A percentile compares a stretch with the other conserved stretches of the same genome.
Conservation (phyloP, 2,888 invertebrate species). For the Galeruca laticollis region DNA sequence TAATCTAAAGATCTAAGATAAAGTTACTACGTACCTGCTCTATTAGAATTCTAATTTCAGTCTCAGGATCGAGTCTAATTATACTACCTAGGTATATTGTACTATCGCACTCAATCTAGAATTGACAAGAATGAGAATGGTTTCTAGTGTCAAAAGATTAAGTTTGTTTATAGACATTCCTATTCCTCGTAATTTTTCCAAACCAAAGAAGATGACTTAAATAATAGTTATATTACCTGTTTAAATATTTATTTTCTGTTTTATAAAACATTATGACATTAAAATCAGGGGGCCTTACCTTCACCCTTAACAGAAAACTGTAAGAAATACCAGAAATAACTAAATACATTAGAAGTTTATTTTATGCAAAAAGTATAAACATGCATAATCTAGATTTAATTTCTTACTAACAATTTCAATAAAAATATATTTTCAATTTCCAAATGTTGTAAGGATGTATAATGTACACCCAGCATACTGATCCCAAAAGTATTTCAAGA, state of each 20-base stretch:
- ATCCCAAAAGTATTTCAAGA: constrained; percentile 23
- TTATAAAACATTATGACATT: neutral
- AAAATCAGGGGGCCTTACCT: neutral
- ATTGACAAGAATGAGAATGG: too few relatives aligned
- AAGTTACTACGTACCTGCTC: too few relatives aligned
- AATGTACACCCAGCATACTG: neutral
- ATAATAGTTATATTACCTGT: neutral
- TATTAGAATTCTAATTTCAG: too few relatives aligned
- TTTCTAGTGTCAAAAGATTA: too few relatives aligned
- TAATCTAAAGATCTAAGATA: too few relatives aligned
- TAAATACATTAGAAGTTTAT: constrained; percentile 4
- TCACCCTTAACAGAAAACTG: neutral
- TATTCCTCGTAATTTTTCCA: neutral
- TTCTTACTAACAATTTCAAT: neutral
- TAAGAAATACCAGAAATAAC: constrained; percentile 1
- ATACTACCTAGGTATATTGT: too few relatives aligned
- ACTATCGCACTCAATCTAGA: too few relatives aligned
- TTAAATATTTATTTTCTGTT: constrained; percentile 3
- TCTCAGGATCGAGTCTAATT: too few relatives aligned
- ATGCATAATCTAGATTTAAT: neutral
- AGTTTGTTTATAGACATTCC: too few relatives aligned
- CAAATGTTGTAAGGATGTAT: neutral
- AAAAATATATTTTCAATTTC: neutral
- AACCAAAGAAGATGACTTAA: neutral
- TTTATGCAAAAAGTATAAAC: neutral